phyloP scores from a whole-genome alignment of 2,888 invertebrate species.

The Mongoloraphidia duomilia region DNA sequence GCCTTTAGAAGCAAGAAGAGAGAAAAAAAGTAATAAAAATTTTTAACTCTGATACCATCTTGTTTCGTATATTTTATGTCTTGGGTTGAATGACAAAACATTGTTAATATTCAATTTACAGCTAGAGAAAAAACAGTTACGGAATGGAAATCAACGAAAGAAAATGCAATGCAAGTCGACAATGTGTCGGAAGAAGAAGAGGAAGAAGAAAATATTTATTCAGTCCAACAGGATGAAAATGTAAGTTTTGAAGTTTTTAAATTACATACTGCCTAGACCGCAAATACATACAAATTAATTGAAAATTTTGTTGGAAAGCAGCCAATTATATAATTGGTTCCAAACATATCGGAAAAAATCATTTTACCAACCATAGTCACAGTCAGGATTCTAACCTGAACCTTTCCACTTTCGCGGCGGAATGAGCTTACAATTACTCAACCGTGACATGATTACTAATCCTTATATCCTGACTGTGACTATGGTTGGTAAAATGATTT shows the following conservation, averaged over 20 bases:
- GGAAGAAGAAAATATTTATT: slow-evolving; percentile 61
- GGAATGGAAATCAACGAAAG: slow-evolving; percentile 57
- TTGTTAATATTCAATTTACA: slow-evolving; percentile 16
- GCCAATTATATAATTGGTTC: too few species aligned
- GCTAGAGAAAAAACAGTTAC: slow-evolving; percentile 44
- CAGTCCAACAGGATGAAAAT: slow-evolving; percentile 32
- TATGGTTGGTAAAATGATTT: too few species aligned
- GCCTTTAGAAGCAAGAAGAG: slow-evolving; percentile 71
- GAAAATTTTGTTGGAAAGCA: too few species aligned
- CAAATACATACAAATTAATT: neutral
- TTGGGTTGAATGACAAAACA: neutral
- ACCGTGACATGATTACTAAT: too few species aligned
- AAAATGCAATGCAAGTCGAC: slow-evolving; percentile 36
- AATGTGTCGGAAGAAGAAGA: slow-evolving; percentile 40
- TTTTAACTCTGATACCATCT: neutral
- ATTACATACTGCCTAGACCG: neutral
- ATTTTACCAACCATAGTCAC: too few species aligned
- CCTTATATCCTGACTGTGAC: too few species aligned
- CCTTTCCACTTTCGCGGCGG: too few species aligned
- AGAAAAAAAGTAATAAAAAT: slow-evolving; percentile 44
- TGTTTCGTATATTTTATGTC: neutral
- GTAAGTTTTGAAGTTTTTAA: slow-evolving; percentile 7
- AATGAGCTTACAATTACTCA: too few species aligned
- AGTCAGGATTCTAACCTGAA: too few species aligned
- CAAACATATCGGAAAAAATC: too few species aligned